Evolutionary conservation across 2,888 invertebrate genomes (phyloP), one percentile per base, ranked within the genome.

Genomic region (Girardia tigrina): DNA sequence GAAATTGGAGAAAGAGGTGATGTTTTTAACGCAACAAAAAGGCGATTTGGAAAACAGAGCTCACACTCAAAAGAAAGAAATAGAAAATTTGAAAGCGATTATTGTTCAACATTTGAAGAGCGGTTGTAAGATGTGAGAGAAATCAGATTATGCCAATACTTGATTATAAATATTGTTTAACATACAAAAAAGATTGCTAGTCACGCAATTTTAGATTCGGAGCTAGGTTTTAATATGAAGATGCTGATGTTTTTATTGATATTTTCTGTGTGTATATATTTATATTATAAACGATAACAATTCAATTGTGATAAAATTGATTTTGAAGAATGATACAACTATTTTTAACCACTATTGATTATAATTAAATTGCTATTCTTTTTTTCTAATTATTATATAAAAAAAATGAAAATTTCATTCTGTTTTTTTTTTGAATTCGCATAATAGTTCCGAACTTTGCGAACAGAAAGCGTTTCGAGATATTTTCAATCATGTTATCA

Each of bases 1-100:
- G 28, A 36, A 74, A 71, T 74, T 75, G 1, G 71, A 75, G 29
- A 74, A 75, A 42, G 72, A 74, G 36, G 75, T 75, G n/a, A 26
- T 28, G 20, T 16, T 42, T 26, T 42, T 75, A 28, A 75, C 28
- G n/a, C 56, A 56, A 16, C 56, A 56, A 56, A 56, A 56, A n/a
- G 56, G 56, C 23, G n/a, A 56, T 16, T n/a, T 56, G 4, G 56
- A 56, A 56, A 56, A 4, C 23, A 56, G 23, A 56, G 56, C 56
- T 56, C 56, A 56, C n/a, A 56, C 4, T 16, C 56, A 56, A 56
- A 56, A 56, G 56, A 56, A 56, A n/a, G 20, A 56, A 56, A 56
- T 56, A 12, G 56, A 56, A 16, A 16, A 56, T 56, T 56, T 56
- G 23, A 56, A 56, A 56, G 56, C 56, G 23, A 23, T 56, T 56